Evolutionary conservation across 2,888 invertebrate genomes (phyloP).

Genomic region (Catocala sponsa): DNA sequence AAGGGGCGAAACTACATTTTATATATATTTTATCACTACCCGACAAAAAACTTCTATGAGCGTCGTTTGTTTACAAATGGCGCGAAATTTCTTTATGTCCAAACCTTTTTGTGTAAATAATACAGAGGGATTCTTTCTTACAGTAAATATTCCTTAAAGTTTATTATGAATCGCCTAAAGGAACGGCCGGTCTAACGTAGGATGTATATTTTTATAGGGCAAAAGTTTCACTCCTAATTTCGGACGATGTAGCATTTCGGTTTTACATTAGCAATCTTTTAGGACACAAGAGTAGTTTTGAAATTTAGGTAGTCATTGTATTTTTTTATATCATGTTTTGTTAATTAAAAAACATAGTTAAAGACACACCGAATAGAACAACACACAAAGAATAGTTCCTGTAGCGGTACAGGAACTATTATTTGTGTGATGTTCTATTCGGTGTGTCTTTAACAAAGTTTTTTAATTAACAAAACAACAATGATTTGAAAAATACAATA

Average conservation of each 20-base stretch:
- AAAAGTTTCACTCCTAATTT: slow-evolving; percentile 40
- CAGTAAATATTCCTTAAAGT: slow-evolving; percentile 53
- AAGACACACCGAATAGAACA: no score
- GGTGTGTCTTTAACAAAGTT: no score
- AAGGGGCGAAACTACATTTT: slow-evolving; percentile 50
- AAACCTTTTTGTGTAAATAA: slow-evolving; percentile 64
- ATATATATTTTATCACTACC: slow-evolving; percentile 48
- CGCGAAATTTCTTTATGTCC: slow-evolving; percentile 67
- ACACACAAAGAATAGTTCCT: no score
- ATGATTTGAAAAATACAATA: no score
- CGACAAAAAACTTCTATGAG: slow-evolving; percentile 41
- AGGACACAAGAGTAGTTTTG: background rate
- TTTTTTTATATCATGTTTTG: background rate
- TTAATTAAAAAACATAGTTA: no score
- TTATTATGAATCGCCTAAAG: slow-evolving; percentile 47
- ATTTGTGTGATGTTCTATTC: no score
- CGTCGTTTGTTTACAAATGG: slow-evolving; percentile 68
- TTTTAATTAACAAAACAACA: no score
- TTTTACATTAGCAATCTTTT: slow-evolving; percentile 22
- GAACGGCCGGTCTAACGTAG: slow-evolving; percentile 23
- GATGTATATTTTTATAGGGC: slow-evolving; percentile 29
- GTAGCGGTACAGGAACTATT: no score
- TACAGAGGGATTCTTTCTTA: slow-evolving; percentile 41
- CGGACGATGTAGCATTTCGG: slow-evolving; percentile 17
- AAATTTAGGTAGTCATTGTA: background rate